phyloP scores from a whole-genome alignment of 2,888 invertebrate genomes.

The Sesia bembeciformis region DNA sequence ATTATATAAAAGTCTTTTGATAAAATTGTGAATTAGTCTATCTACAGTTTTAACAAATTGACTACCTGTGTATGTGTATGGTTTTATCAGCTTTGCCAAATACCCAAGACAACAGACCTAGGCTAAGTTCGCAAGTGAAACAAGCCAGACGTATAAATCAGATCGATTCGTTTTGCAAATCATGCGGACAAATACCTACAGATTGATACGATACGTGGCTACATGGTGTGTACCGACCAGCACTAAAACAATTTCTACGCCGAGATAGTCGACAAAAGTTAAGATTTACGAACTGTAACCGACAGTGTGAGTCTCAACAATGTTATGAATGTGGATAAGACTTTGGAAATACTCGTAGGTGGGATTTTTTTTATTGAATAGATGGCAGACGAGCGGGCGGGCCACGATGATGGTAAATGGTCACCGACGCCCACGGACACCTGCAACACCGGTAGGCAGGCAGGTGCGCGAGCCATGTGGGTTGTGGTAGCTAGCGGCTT shows the following conservation, averaged over 20 bases:
- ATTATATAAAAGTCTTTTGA: no score
- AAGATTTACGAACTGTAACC: constrained; percentile 51
- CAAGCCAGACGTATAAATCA: constrained; percentile 52
- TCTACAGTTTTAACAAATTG: no score
- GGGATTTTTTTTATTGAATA: no score
- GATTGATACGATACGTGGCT: constrained; percentile 40
- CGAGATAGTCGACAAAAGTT: constrained; percentile 53
- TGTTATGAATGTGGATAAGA: constrained; percentile 10
- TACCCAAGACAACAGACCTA: background rate
- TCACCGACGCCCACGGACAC: no score
- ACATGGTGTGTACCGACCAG: constrained; percentile 34
- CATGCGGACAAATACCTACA: constrained; percentile 32
- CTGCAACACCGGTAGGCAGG: no score
- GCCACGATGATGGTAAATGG: no score
- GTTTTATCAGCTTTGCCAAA: no score
- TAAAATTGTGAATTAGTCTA: no score
- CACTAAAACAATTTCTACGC: constrained; percentile 53
- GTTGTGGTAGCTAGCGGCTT: no score
- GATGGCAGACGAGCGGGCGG: no score
- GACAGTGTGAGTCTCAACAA: constrained; percentile 9
- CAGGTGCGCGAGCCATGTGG: no score
- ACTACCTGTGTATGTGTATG: no score
- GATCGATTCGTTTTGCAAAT: constrained; percentile 46
- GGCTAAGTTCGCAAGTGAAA: constrained; percentile 1
- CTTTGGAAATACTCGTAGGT: background rate